These are phyloP conservation scores for Orthonychiurus folsomi DNA, from an alignment of 2,888 invertebrate genomes.

Conservation along the genomic window DNA sequence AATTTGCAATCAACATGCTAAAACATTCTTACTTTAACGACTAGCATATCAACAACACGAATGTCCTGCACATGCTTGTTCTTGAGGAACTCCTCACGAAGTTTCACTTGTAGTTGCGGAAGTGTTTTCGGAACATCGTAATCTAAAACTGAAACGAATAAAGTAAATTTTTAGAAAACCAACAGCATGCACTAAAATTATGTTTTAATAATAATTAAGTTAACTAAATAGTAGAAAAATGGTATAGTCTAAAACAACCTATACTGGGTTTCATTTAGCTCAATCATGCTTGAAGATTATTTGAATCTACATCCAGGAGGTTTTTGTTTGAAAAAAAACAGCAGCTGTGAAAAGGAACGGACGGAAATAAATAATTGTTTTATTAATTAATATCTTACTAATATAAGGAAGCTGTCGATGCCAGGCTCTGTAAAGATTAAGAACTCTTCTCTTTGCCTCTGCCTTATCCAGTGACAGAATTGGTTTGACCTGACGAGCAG, in stretches of 20 bases:
- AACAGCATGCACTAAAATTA: no score
- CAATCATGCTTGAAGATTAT: no score
- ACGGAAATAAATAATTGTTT: no score
- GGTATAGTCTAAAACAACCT: not conserved
- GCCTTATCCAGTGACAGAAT: conserved; percentile 65
- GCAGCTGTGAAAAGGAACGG: no score
- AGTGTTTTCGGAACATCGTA: conserved; percentile 71
- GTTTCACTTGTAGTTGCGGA: conserved; percentile 58
- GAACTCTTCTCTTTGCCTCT: conserved; percentile 72
- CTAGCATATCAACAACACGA: conserved; percentile 80
- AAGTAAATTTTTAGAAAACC: conserved; percentile 26
- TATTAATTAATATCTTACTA: no score
- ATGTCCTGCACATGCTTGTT: conserved; percentile 72
- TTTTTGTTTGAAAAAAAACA: no score
- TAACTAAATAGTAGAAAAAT: no score
- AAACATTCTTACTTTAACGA: conserved; percentile 66
- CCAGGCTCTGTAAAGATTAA: conserved; percentile 88
- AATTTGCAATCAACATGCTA: not conserved
- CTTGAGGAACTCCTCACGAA: conserved; percentile 68
- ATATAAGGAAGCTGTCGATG: conserved; percentile 82
- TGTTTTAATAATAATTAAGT: conserved; percentile 4
- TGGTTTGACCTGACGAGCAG: conserved; percentile 66
- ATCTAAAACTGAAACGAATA: conserved; percentile 59
- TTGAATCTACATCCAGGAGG: conserved; percentile 10
- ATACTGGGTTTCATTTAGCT: no score